Base-by-base conservation (phyloP, 1,140 invertebrate species). In the Sitodiplosis mosellana region DNA sequence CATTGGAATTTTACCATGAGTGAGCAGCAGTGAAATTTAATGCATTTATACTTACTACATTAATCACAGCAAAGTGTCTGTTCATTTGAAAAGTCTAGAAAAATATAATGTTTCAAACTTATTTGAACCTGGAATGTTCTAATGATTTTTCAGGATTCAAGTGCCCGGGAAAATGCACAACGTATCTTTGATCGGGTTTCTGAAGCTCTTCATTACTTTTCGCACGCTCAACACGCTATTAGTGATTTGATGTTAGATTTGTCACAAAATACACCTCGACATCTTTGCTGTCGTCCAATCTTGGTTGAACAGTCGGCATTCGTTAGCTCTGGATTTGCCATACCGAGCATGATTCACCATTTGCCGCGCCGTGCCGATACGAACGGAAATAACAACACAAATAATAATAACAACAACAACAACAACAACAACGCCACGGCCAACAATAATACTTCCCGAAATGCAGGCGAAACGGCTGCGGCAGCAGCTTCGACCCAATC, bases 181-280 rank as follows among this genome's bases (percentile, higher is more conserved):
- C 68, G 70, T 3, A 61, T 80, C 19, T 76, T 81, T 36, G 78
- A 83, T 55, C 66, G 77, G 14, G 79, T 87, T 1, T 81, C 80
- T 0, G 79, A 86, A 60, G 69, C 81, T 19, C 69, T 91, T 51
- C 91, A 95, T 59, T 80, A 77, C 47, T 66, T 93, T 47, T 76
- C 85, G 6, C 91, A 94, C 59, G 80, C 83, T 19, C 83, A 84
- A 61, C 91, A 95, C 61, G 78, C 81, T 3, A 66, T 91, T 10
- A 92, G 87, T 58, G 90, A 95, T 56, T 70, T 90, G 27, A 80
- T 80, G 61, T 72, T 87, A 36, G 76, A 86, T 52, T 70, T 85
- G 27, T 67, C 69, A 20, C 70, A 74, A 51, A 62, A 73, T 7
- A 76, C 81, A 12, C 84, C 83, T 1, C 66, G 86, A 50, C 70